These are phyloP conservation scores for Hassar affinis DNA, from an alignment of 2,113 vertebrate species.

Conservation along the genomic window DNA sequence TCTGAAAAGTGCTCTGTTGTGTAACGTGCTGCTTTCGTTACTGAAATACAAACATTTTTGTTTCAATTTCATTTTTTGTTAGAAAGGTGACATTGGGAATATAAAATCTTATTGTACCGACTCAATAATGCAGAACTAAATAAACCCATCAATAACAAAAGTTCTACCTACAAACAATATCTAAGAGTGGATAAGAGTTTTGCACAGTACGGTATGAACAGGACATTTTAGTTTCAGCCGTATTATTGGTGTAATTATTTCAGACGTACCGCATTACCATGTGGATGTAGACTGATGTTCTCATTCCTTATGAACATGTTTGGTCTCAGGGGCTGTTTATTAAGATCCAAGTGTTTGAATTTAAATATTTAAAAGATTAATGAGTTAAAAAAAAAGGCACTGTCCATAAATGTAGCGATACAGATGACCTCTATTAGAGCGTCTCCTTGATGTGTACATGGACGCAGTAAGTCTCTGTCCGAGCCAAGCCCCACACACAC, in stretches of 20 bases:
- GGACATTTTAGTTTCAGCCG: no score
- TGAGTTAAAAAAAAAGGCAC: slow-evolving; percentile 51
- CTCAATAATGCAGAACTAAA: no score
- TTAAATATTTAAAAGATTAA: slow-evolving; percentile 65
- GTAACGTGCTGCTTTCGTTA: no score
- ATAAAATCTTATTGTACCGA: no score
- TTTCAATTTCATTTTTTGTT: no score
- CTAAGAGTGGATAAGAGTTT: no score
- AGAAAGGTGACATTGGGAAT: no score
- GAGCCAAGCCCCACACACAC: neutral
- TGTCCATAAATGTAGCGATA: slow-evolving; percentile 51
- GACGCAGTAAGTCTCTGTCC: slow-evolving; percentile 20
- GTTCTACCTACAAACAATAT: no score
- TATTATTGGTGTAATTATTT: neutral
- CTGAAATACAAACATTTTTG: no score
- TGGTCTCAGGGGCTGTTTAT: slow-evolving; percentile 66
- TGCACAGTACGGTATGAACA: no score
- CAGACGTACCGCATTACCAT: neutral
- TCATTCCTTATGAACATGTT: slow-evolving; percentile 54
- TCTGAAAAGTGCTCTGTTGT: no score
- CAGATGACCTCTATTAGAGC: slow-evolving; percentile 56
- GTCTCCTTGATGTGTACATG: slow-evolving; percentile 39
- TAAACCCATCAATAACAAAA: no score
- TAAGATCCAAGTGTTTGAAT: slow-evolving; percentile 64
- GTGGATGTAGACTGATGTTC: slow-evolving; percentile 13